These are phyloP conservation scores for Amphipoea oculea DNA, from an alignment of 2,888 invertebrate species.

Conservation along the genomic window DNA sequence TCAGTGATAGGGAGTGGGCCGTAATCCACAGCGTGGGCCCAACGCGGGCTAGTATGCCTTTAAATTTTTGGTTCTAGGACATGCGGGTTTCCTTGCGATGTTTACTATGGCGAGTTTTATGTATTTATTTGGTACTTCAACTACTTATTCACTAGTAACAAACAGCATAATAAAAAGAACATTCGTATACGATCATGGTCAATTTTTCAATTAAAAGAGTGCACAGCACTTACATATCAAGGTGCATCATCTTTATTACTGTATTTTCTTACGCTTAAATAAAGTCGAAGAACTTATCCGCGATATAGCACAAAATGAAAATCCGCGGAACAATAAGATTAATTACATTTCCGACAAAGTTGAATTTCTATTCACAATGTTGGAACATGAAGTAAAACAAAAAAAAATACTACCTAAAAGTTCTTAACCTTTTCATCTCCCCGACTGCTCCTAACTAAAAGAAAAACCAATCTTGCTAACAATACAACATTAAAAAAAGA, in stretches of 20 bases:
- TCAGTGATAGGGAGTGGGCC: too few relatives aligned
- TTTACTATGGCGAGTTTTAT: neutral
- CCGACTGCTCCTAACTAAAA: neutral
- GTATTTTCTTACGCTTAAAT: neutral
- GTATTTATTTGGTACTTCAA: neutral
- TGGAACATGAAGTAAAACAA: neutral
- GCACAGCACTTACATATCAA: too few relatives aligned
- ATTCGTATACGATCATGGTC: neutral
- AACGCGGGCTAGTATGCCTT: too few relatives aligned
- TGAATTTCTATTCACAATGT: neutral
- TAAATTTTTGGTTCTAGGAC: too few relatives aligned
- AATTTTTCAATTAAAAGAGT: neutral
- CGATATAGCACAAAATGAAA: neutral
- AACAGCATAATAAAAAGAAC: neutral
- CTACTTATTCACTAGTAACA: neutral
- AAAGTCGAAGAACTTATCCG: neutral
- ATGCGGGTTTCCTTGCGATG: too few relatives aligned
- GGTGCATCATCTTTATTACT: neutral
- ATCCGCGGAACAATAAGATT: neutral
- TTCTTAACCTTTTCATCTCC: constrained; percentile 2
- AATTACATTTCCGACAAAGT: neutral
- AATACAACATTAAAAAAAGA: constrained; percentile 21
- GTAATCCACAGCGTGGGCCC: too few relatives aligned
- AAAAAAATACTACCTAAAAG: neutral
- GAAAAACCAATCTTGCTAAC: constrained; percentile 27